Evolutionary conservation across 2,888 invertebrate genomes (phyloP), one percentile per base, ranked within the genome.

Genomic region (Pyrochroa serraticornis): DNA sequence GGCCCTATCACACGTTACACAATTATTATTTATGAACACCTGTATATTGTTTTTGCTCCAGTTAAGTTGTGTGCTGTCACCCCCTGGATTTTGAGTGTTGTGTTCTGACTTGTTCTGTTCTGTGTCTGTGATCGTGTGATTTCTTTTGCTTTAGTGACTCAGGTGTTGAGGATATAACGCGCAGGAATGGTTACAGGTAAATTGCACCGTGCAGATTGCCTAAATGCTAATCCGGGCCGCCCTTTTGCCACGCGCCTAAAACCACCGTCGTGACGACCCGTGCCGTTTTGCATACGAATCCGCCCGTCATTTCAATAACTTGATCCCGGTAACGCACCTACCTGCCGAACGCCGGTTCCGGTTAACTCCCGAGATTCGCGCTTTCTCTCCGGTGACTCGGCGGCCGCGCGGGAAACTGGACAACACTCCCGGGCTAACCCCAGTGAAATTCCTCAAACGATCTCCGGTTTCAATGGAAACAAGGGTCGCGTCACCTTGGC

Each of bases 141-240:
- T 69, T 69, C 60, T 60, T 66, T 58, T 62, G 60, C 65, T 68
- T 64, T 67, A 66, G 75, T 75, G 75, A 73, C 73, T 73, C 71
- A 67, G 66, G 73, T 73, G 72, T 72, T 72, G 67, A 71, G 73
- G 75, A 74, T 73, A 72, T 63, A 56, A 58, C 58, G 60, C 62
- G 68, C 69, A 75, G 75, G 75, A 75, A 76, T 76, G 75, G 71
- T 73, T 64, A 69, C 75, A 76, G 76, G 76, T 76, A 76, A 64
- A 57, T 38, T 35, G 14, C 6, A 35, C 13, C 31, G 12, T 14
- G 7, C 37, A 47, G 14, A 42, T 8, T 7, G n/a, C 22, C 22
- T 22, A 22, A 13, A 14, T 46, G 14, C 30, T 39, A 49, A 39
- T 37, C 30, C 22, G 10, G 55, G 44, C 44, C 9, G 32, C 32